Conservation (phyloP, 2,797 vertebrate species). For the Mus minutoides region DNA sequence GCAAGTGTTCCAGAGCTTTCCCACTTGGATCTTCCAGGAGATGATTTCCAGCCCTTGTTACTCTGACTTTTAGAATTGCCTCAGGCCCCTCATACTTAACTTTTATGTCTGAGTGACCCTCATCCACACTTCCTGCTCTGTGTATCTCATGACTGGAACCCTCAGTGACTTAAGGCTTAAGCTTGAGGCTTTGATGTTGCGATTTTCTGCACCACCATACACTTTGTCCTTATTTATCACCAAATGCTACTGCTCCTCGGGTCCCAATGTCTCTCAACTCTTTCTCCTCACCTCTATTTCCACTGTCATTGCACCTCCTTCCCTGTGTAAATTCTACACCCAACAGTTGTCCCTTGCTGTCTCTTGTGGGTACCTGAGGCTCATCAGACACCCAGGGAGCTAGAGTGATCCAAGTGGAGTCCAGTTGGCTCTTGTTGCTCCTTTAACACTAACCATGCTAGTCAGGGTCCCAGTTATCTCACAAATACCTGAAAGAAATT, state of each 20-base stretch:
- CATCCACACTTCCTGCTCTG: background rate
- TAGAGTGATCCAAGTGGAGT: background rate
- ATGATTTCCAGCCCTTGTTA: background rate
- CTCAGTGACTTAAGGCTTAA: no score
- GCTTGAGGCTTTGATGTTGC: no score
- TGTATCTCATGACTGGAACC: background rate
- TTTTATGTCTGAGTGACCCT: background rate
- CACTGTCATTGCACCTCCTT: background rate
- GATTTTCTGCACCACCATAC: background rate
- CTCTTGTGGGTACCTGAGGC: background rate
- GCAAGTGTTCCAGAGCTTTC: no score
- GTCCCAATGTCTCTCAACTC: background rate
- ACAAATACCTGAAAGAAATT: background rate
- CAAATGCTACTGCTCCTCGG: no score
- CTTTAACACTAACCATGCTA: background rate
- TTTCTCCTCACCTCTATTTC: background rate
- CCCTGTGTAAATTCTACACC: background rate
- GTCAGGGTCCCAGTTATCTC: background rate
- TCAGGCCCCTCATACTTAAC: background rate
- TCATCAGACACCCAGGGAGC: background rate
- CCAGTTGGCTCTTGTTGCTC: no score
- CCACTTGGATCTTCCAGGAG: no score
- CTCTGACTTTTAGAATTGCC: background rate
- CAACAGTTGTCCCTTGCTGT: background rate
- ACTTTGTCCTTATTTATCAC: background rate